Conservation (phyloP, 2,797 vertebrate genomes). For the Lutjanus argentimaculatus region DNA sequence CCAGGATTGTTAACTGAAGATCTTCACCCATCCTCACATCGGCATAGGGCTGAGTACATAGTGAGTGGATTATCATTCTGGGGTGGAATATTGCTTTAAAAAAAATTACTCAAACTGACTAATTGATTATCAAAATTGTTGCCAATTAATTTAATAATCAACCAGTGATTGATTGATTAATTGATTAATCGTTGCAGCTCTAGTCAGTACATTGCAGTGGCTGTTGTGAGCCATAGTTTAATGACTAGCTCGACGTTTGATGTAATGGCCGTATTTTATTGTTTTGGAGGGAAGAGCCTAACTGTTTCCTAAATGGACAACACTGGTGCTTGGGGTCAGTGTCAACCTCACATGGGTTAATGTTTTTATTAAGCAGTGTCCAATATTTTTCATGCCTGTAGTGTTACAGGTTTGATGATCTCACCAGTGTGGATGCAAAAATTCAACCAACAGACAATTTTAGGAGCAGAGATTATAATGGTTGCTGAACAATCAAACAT, state of each 20-base stretch:
- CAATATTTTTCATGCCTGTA: not conserved
- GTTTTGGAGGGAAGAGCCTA: not conserved
- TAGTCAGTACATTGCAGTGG: not conserved
- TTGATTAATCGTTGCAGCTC: too few relatives aligned
- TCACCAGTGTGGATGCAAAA: not conserved
- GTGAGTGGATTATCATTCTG: too few relatives aligned
- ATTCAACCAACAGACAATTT: not conserved
- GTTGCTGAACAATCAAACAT: not conserved
- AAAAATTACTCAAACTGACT: too few relatives aligned
- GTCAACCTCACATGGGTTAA: not conserved
- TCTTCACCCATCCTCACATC: too few relatives aligned
- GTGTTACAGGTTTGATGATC: constrained; percentile 2
- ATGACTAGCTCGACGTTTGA: constrained; percentile 3
- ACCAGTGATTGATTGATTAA: too few relatives aligned
- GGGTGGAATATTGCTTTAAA: too few relatives aligned
- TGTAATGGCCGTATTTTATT: constrained; percentile 16
- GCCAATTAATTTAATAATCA: too few relatives aligned
- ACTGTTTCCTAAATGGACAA: constrained; percentile 14
- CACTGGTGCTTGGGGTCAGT: not conserved
- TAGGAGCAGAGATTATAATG: not conserved
- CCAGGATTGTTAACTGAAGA: too few relatives aligned
- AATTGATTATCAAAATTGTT: too few relatives aligned
- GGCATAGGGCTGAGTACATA: too few relatives aligned
- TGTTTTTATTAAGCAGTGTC: constrained; percentile 6
- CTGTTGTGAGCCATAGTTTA: constrained; percentile 10